Conservation (phyloP, 2,888 invertebrate species). For the Panorpa germanica region DNA sequence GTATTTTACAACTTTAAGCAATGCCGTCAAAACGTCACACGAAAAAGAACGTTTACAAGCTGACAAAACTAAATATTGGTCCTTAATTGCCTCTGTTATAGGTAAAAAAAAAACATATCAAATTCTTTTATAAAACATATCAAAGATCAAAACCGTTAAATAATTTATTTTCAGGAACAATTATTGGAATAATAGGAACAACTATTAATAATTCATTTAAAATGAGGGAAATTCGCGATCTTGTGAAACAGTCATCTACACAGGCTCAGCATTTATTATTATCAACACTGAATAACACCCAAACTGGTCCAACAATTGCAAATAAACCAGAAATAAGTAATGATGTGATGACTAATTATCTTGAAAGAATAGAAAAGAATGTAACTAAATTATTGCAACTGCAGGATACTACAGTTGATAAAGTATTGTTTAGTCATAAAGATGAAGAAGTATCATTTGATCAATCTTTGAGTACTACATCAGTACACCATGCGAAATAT, state of each 20-base stretch:
- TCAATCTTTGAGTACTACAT: too few relatives aligned
- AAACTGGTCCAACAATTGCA: too few relatives aligned
- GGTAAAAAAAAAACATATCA: conserved; percentile 19
- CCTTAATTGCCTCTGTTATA: conserved; percentile 49
- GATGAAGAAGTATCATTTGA: too few relatives aligned
- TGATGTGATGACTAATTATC: too few relatives aligned
- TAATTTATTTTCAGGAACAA: conserved; percentile 26
- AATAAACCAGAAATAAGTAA: too few relatives aligned
- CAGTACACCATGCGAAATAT: too few relatives aligned
- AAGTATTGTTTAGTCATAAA: too few relatives aligned
- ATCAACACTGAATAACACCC: too few relatives aligned
- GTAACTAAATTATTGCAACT: too few relatives aligned
- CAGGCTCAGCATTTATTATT: too few relatives aligned
- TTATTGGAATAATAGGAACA: conserved; percentile 43
- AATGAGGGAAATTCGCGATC: conserved; percentile 40
- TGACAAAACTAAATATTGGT: conserved; percentile 73
- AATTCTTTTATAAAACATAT: conserved; percentile 5
- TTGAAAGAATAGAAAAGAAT: too few relatives aligned
- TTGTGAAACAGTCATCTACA: conserved; percentile 37
- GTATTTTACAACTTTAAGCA: conserved; percentile 49
- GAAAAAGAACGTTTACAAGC: conserved; percentile 66
- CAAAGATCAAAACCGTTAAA: neutral
- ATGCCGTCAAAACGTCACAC: conserved; percentile 61
- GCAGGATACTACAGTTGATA: too few relatives aligned
- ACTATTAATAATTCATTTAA: conserved; percentile 43